phyloP scores from a whole-genome alignment of 2,797 vertebrate genomes.

The Pelochelys cantorii region DNA sequence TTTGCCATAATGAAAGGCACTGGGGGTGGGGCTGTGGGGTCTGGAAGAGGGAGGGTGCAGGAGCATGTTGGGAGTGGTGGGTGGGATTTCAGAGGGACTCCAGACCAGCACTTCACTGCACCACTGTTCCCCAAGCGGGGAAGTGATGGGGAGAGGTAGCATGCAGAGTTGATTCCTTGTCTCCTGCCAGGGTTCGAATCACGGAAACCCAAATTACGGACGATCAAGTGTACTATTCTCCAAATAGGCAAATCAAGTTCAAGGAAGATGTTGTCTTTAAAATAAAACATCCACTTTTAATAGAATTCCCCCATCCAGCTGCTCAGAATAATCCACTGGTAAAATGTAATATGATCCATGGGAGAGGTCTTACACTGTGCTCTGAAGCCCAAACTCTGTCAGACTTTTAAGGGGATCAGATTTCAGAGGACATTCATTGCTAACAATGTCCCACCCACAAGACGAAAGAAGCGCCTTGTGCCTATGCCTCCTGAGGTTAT shows the following conservation, averaged over 20 bases:
- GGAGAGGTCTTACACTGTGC: background rate
- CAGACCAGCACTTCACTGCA: too few relatives aligned
- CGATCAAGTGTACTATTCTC: background rate
- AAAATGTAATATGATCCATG: background rate
- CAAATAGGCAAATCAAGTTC: background rate
- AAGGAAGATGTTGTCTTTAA: background rate
- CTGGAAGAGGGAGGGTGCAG: too few relatives aligned
- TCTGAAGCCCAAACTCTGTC: background rate
- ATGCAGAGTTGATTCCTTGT: too few relatives aligned
- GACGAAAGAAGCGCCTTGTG: background rate
- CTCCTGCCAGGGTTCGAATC: too few relatives aligned
- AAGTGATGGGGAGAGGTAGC: too few relatives aligned
- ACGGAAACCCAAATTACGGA: too few relatives aligned
- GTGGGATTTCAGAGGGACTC: too few relatives aligned
- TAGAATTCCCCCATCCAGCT: background rate
- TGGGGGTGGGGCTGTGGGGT: too few relatives aligned
- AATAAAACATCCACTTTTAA: background rate
- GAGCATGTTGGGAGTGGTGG: too few relatives aligned
- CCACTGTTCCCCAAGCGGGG: too few relatives aligned
- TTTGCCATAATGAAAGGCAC: too few relatives aligned
- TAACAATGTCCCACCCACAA: rapidly evolving
- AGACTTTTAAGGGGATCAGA: background rate
- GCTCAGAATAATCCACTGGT: background rate
- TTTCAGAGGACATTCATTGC: background rate
- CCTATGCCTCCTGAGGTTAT: background rate